Base-by-base conservation (phyloP, 2,113 vertebrate genomes). In the human region DNA sequence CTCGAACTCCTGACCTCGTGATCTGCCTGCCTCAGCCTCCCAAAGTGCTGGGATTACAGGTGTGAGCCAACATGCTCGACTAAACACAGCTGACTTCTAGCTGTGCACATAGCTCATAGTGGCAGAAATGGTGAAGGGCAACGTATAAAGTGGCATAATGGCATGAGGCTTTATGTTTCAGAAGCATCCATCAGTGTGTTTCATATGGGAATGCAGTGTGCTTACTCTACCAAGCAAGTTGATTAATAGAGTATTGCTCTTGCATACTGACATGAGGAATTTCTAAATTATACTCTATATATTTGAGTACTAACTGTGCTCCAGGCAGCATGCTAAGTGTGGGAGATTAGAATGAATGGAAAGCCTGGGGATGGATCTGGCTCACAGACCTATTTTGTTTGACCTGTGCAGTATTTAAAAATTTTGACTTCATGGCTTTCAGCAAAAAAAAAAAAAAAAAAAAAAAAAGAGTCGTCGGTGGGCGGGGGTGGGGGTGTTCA, bases 341-440 rank as follows among this genome's bases (percentile, higher is more conserved):
- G 52, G 48, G 57, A 50, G n/a, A 59, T n/a, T 32, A 2, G 66
- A 59, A 27, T 35, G 40, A 83, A 27, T 5, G 25, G n/a, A 25
- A 73, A 45, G 70, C 32, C 57, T 40, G 17, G 18, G 25, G 75
- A 7, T 81, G 32, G n/a, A 7, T 78, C 79, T 79, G 90, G 78
- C 83, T 93, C 66, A 66, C 12, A 48, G 1, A 43, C 30, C n/a
- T 68, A 32, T 93, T 94, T 93, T 80, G 66, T 94, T 83, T 85
- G 18, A 90, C 32, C 38, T 87, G 40, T 82, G 50, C 32, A 27
- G 32, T 43, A 70, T 94, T 94, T 92, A 45, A 87, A 75, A 89
- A 2, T 75, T 92, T 93, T 73, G 22, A 43, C 55, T 66, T 79
- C 13, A 68, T 75, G 72, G 18, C 52, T 96, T 95, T 70, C 17